Evolutionary conservation across 2,113 vertebrate species (phyloP).

Genomic region (Vulpes lagopus): DNA sequence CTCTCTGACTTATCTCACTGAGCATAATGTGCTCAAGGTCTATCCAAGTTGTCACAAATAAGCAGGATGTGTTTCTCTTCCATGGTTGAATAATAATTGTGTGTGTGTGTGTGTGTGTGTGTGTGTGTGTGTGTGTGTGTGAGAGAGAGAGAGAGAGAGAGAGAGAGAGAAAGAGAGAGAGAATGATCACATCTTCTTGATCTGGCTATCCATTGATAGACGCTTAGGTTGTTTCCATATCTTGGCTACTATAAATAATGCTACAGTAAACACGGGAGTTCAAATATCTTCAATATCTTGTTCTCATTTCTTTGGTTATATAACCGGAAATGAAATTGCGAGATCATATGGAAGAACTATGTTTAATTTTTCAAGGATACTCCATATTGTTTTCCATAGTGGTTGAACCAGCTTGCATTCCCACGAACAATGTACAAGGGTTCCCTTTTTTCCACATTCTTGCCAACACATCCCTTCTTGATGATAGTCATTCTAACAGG

Average conservation of each 20-base stretch:
- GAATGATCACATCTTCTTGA: neutral
- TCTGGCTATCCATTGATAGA: neutral
- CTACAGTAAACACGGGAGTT: neutral
- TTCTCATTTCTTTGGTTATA: neutral
- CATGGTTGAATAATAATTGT: neutral
- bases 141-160: neutral
- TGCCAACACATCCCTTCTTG: neutral
- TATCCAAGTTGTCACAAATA: neutral
- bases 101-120: neutral
- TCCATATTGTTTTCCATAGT: neutral
- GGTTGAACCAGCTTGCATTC: neutral
- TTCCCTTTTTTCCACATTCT: neutral
- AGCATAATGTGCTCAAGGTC: neutral
- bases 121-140: neutral
- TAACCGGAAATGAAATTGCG: neutral
- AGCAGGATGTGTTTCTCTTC: neutral
- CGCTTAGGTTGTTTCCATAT: neutral
- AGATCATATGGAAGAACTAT: neutral
- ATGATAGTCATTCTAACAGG: neutral
- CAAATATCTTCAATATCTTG: neutral
- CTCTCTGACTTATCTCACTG: neutral
- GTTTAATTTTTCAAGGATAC: neutral
- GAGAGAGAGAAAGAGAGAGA: neutral
- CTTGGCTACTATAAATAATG: neutral
- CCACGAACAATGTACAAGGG: neutral